Conservation (phyloP, 2,888 invertebrate species). For the Blastobasis lacticolella region DNA sequence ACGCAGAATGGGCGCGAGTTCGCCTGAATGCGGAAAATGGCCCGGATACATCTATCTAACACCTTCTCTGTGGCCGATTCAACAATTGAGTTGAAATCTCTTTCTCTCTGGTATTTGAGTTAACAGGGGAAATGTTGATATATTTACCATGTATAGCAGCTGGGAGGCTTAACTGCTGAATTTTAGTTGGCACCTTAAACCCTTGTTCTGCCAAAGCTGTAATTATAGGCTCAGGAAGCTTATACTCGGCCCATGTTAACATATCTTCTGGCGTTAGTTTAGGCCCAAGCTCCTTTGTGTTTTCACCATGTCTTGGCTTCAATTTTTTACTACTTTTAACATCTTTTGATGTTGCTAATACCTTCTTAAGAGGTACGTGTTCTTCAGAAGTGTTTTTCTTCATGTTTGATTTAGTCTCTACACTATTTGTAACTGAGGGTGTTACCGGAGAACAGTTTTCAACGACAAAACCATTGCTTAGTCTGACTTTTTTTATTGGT, state of each 20-base stretch:
- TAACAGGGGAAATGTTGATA: too few relatives aligned
- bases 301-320: conserved; percentile 47
- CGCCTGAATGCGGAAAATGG: too few relatives aligned
- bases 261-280: conserved; percentile 57
- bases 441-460: conserved; percentile 34
- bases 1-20: too few relatives aligned
- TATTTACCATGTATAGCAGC: conserved; percentile 85
- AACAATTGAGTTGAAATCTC: too few relatives aligned
- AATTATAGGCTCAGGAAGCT: conserved; percentile 81
- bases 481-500: conserved; percentile 37
- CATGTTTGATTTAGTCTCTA: conserved; percentile 9
- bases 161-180: conserved; percentile 87
- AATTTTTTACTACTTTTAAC: conserved; percentile 17
- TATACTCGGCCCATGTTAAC: conserved; percentile 78
- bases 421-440: conserved; percentile 23
- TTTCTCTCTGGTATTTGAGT: too few relatives aligned
- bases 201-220: conserved; percentile 83
- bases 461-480: conserved; percentile 53
- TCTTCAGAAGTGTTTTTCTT: conserved; percentile 7
- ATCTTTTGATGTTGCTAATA: conserved; percentile 3
- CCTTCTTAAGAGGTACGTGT: conserved; percentile 10
- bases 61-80: too few relatives aligned
- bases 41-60: too few relatives aligned
- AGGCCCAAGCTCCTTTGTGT: conserved; percentile 23
- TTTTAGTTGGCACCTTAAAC: conserved; percentile 89